phyloP scores from a whole-genome alignment of 2,113 vertebrate genomes.

The Accipiter virgatus region DNA sequence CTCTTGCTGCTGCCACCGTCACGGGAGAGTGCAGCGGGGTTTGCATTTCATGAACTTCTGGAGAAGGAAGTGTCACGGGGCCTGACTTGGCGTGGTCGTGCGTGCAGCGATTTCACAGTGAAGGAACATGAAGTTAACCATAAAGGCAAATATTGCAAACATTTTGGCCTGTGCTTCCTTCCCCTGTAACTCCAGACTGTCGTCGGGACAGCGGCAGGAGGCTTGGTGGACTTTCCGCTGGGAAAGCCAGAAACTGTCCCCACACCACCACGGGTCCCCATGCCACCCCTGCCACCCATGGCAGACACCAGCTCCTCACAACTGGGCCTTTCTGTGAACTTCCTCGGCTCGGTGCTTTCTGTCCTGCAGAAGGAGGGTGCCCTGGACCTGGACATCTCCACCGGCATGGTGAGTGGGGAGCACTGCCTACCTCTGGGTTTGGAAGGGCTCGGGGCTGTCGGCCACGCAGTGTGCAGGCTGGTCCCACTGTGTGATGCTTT shows the following conservation, averaged over 20 bases:
- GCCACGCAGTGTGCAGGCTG: neutral
- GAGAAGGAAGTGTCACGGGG: neutral
- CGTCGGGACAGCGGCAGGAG: neutral
- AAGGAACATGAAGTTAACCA: neutral
- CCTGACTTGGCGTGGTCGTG: neutral
- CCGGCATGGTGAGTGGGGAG: slow-evolving; percentile 51
- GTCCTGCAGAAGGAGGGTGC: slow-evolving; percentile 59
- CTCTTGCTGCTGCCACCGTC: neutral
- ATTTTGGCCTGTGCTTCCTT: neutral
- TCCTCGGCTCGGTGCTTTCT: slow-evolving; percentile 33
- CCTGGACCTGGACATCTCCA: slow-evolving; percentile 43
- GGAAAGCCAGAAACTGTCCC: slow-evolving; percentile 7
- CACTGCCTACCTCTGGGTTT: rapidly evolving
- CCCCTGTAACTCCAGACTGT: slow-evolving; percentile 3
- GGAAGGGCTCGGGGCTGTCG: no score
- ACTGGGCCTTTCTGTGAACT: slow-evolving; percentile 45
- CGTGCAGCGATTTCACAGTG: rapidly evolving
- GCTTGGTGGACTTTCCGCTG: slow-evolving; percentile 11
- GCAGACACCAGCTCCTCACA: slow-evolving; percentile 42
- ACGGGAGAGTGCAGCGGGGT: neutral
- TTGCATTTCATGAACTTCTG: neutral
- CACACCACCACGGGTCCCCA: neutral
- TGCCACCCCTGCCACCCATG: slow-evolving; percentile 52
- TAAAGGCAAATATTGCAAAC: slow-evolving; percentile 26
- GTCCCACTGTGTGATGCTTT: rapidly evolving